Base-by-base conservation (phyloP, 1,140 invertebrate species). In the Nephila pilipes region DNA sequence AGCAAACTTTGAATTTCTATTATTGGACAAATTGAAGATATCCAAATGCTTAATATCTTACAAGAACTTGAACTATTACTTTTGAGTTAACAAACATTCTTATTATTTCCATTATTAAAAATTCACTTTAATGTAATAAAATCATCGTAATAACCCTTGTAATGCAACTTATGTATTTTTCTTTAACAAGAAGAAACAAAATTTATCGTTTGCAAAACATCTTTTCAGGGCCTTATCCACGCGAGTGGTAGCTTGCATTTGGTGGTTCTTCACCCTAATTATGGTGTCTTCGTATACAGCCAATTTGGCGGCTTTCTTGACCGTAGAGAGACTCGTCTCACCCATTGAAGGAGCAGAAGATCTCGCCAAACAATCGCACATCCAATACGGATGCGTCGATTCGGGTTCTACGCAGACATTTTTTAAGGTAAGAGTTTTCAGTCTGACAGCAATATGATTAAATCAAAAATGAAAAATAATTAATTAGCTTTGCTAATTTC, bases 201-300 rank as follows among this genome's bases (percentile, higher is more conserved):
- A 46, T 18, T 60, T 60, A 57, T 69, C 29, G 0, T 25, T 29
- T 75, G 4, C 25, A 16, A n/a, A n/a, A 89, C 63, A 18, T 90
- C 63, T 38, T 90, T 63, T 36, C 38, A 94, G 95, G 87, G 96
- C 96, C 18, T 93, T 95, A 87, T 96, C 95, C 16, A 96, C 95
- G 5, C 94, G 95, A 57, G 94, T 96, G 5, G 95, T 96, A 8
- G 95, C 96, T 18, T 96, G 95, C 36, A 95, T 95, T 29, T 96
- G 96, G 96, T 96, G 96, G 96, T 96, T 96, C 92, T 96, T 96
- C 94, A 96, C 96, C 1, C 95, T 97, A 16, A 97, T 96, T 90
- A 95, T 96, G 87, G 96, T 96, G 75, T 96, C 96, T 54, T 96
- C 96, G 4, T 96, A 97, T 94, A 96, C 96, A 12, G 96, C 96